Evolutionary conservation across 2,797 vertebrate genomes (phyloP).

Genomic region (Melanotaenia trifasciata): DNA sequence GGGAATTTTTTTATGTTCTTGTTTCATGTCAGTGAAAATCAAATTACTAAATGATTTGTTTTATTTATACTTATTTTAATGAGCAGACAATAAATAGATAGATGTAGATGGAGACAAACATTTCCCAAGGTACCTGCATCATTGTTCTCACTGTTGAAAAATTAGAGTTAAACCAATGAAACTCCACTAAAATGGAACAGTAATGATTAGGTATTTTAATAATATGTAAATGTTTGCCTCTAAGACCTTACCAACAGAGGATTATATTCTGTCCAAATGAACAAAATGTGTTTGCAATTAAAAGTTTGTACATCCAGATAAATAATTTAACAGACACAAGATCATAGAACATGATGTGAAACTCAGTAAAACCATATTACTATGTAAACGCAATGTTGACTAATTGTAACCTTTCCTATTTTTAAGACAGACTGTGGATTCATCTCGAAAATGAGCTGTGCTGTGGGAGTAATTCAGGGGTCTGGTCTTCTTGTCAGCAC

Average conservation of each 20-base stretch:
- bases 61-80: neutral
- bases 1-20: neutral
- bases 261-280: too few relatives aligned
- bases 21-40: neutral
- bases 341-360: too few relatives aligned
- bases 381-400: too few relatives aligned
- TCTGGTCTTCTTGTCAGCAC: slow-evolving; percentile 24
- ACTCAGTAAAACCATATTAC: too few relatives aligned
- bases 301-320: neutral
- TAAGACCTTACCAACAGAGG: neutral
- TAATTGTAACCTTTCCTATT: neutral
- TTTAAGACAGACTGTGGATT: slow-evolving; percentile 6
- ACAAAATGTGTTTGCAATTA: neutral
- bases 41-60: neutral
- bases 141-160: neutral
- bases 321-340: neutral
- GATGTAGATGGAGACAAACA: neutral
- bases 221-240: neutral
- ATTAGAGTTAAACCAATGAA: neutral
- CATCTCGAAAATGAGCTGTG: slow-evolving; percentile 1
- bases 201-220: neutral
- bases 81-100: neutral
- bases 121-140: neutral
- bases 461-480: slow-evolving; percentile 27
- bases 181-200: neutral